phyloP scores from a whole-genome alignment of 2,888 invertebrate genomes.

The Caprella mutica region DNA sequence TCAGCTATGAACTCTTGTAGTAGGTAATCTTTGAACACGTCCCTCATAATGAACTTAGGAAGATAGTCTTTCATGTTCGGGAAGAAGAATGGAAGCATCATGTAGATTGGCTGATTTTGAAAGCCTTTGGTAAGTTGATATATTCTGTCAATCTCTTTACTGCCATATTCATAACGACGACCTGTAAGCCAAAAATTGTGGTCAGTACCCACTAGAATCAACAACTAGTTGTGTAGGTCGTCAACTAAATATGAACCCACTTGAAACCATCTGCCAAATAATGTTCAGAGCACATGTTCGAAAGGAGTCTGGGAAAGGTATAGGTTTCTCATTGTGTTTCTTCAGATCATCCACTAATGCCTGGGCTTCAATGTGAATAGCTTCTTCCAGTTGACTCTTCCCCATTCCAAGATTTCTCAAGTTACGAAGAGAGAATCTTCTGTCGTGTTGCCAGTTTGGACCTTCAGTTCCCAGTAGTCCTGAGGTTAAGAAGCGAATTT shows the following conservation, averaged over 20 bases:
- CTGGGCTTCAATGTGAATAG: constrained; percentile 10
- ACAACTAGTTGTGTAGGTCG: no score
- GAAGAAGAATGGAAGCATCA: no score
- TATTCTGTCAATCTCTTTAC: no score
- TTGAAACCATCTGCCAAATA: constrained; percentile 9
- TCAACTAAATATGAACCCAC: background rate
- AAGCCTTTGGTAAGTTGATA: no score
- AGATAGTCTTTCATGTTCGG: no score
- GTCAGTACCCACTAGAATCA: no score
- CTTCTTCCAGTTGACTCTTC: constrained; percentile 13
- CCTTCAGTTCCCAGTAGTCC: background rate
- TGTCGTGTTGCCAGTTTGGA: constrained; percentile 10
- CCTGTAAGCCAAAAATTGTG: no score
- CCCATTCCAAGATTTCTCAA: constrained; percentile 20
- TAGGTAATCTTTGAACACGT: background rate
- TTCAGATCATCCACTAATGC: constrained; percentile 11
- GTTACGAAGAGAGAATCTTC: constrained; percentile 16
- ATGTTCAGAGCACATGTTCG: background rate
- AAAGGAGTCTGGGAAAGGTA: background rate
- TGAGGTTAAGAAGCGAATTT: background rate
- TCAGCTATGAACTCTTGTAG: background rate
- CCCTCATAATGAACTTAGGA: background rate
- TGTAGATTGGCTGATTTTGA: no score
- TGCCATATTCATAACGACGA: no score
- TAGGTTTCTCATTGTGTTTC: background rate